Conservation (phyloP, 2,888 invertebrate species). For the Thecophora atra region DNA sequence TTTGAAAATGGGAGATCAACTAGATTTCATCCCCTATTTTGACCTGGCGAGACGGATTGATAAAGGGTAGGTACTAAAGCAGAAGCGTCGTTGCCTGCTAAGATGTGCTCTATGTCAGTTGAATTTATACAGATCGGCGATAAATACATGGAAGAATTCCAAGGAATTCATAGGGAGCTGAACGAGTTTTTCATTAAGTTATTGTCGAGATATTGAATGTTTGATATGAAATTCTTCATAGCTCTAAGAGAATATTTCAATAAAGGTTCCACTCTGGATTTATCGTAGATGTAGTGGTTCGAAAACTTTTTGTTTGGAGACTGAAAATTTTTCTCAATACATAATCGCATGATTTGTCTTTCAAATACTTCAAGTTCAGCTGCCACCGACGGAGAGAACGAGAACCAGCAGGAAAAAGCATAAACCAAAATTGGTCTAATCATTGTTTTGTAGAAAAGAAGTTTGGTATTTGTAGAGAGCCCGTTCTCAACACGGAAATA, state of each 20-base stretch:
- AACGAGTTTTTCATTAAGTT: not conserved
- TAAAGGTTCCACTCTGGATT: not conserved
- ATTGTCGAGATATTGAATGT: not conserved
- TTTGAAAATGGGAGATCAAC: no score
- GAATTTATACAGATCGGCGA: not conserved
- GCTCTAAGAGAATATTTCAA: not conserved
- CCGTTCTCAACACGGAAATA: not conserved
- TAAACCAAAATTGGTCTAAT: not conserved
- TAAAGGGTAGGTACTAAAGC: not conserved
- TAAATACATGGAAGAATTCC: not conserved
- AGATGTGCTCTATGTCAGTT: not conserved
- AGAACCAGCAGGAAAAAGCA: slow-evolving; percentile 6
- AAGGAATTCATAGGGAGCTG: not conserved
- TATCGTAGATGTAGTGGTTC: slow-evolving; percentile 1
- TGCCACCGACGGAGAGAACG: not conserved
- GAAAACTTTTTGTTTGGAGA: not conserved
- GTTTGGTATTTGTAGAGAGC: slow-evolving; percentile 2
- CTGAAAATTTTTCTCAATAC: slow-evolving; percentile 1
- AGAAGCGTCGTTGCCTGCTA: not conserved
- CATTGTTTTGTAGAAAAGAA: not conserved
- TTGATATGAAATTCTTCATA: not conserved
- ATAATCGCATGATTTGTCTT: not conserved
- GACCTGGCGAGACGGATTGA: no score
- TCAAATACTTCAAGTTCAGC: not conserved
- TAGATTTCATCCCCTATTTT: no score